Conservation (phyloP, 1,140 invertebrate genomes). For the Mycetomoellerius zeteki region DNA sequence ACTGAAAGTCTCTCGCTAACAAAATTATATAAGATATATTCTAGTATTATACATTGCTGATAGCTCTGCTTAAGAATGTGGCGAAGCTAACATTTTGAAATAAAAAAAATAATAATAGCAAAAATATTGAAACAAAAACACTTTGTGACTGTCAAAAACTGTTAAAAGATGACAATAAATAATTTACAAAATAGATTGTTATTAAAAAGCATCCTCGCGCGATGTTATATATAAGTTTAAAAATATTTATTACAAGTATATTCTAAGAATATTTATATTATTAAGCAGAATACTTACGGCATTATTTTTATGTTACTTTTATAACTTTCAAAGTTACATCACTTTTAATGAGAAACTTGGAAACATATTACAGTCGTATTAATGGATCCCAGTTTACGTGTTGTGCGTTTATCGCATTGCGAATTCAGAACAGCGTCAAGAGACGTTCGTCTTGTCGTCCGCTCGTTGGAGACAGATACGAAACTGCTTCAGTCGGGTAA, state of each 20-base stretch:
- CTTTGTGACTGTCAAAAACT: not conserved
- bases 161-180: not conserved
- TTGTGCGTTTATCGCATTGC: slow-evolving; percentile 57
- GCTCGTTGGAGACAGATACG: slow-evolving; percentile 61
- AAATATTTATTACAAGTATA: no score
- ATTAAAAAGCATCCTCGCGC: not conserved
- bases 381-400: slow-evolving; percentile 23
- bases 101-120: not conserved
- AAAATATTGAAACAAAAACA: not conserved
- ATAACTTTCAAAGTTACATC: not conserved
- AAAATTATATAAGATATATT: not conserved
- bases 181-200: slow-evolving; percentile 5
- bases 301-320: not conserved
- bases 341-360: slow-evolving; percentile 31
- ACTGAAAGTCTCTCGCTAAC: not conserved
- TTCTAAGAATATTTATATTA: not conserved
- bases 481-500: slow-evolving; percentile 53
- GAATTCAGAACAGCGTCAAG: slow-evolving; percentile 60
- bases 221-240: not conserved
- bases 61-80: not conserved
- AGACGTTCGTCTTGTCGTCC: slow-evolving; percentile 62
- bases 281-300: not conserved
- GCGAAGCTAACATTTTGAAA: not conserved
- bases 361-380: slow-evolving; percentile 32
- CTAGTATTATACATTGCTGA: not conserved